Evolutionary conservation across 2,113 vertebrate genomes (phyloP).

Genomic region (Pseudopodoces humilis): DNA sequence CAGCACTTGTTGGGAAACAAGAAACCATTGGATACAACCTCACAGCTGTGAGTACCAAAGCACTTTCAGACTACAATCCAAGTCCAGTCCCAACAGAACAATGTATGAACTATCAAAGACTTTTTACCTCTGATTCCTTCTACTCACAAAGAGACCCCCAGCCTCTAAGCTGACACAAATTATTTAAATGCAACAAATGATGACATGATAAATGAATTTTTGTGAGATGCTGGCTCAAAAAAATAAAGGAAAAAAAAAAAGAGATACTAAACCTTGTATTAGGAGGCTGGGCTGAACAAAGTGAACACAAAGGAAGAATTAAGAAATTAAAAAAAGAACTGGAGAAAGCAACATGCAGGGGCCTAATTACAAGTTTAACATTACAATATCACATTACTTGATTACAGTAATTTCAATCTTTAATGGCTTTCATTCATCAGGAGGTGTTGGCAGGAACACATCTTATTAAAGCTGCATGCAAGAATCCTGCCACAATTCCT

Average conservation of each 20-base stretch:
- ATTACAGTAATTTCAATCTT: conserved; percentile 43
- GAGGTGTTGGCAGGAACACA: conserved; percentile 30
- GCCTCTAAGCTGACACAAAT: neutral
- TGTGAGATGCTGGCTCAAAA: neutral
- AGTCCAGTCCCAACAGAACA: neutral
- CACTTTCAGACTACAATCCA: neutral
- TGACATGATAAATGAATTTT: neutral
- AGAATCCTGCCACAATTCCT: neutral
- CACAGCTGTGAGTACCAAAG: neutral
- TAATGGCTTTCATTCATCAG: conserved; percentile 53
- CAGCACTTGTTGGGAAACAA: neutral
- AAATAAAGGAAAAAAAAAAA: neutral
- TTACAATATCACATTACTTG: conserved; percentile 29
- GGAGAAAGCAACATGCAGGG: conserved; percentile 33
- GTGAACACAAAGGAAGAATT: conserved; percentile 33
- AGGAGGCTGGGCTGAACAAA: neutral
- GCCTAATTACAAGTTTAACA: conserved; percentile 35
- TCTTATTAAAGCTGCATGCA: neutral
- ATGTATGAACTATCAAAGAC: neutral
- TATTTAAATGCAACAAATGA: conserved; percentile 9
- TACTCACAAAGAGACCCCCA: neutral
- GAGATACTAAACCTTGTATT: neutral
- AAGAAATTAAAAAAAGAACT: neutral
- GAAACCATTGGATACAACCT: neutral
- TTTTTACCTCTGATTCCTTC: neutral